A percentile compares a stretch with the other conserved stretches of the same genome.
Conservation (phyloP, 2,888 invertebrate species). For the Tetheella fluctuosa region DNA sequence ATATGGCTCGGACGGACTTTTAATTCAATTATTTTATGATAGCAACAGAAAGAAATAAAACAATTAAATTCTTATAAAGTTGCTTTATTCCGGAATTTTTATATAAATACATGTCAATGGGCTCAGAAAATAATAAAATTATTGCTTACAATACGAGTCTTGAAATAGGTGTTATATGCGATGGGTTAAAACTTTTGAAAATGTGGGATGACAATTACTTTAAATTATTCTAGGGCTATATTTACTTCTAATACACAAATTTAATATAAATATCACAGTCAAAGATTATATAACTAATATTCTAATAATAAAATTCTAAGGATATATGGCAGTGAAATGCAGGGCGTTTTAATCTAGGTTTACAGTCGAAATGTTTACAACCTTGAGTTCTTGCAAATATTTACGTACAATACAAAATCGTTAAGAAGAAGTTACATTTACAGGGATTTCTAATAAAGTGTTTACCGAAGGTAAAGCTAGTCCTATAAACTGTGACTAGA, state of each 20-base stretch:
- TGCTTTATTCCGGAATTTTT: conserved; percentile 66
- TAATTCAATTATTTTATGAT: conserved; percentile 13
- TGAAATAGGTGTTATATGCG: conserved; percentile 34
- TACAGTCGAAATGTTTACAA: conserved; percentile 56
- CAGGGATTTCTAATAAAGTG: conserved; percentile 31
- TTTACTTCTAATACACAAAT: conserved; percentile 78
- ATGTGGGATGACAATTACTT: conserved; percentile 33
- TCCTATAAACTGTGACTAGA: conserved; percentile 81
- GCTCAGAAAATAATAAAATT: conserved; percentile 67
- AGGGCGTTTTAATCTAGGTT: conserved; percentile 54
- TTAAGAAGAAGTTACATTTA: conserved; percentile 25
- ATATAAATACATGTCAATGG: conserved; percentile 62
- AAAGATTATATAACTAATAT: conserved; percentile 79
- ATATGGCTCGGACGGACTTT: not conserved
- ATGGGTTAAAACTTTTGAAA: conserved; percentile 39
- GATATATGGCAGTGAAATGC: conserved; percentile 79
- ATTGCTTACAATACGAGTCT: conserved; percentile 37
- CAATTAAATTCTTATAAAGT: conserved; percentile 52
- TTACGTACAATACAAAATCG: conserved; percentile 34
- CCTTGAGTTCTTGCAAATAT: conserved; percentile 46
- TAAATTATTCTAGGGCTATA: conserved; percentile 51
- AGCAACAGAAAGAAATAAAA: conserved; percentile 53
- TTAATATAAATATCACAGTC: conserved; percentile 84
- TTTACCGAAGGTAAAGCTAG: conserved; percentile 69
- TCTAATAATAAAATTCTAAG: conserved; percentile 68